phyloP scores from a whole-genome alignment of 2,797 vertebrate species.

The Streptopelia turtur region DNA sequence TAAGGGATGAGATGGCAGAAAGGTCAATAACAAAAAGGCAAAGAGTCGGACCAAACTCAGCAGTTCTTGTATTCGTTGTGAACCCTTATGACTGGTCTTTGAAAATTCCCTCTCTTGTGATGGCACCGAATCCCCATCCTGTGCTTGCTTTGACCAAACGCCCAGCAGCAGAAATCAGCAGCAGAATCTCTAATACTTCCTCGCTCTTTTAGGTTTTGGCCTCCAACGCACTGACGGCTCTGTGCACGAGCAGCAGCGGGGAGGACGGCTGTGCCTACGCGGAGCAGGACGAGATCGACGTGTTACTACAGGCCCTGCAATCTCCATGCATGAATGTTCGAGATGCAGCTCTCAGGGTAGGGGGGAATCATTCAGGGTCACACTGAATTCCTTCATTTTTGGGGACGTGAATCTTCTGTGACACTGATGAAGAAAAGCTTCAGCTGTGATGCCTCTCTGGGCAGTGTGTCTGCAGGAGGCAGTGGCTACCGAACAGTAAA shows the following conservation, averaged over 20 bases:
- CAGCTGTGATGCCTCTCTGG: neutral
- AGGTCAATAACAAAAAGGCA: neutral
- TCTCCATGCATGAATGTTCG: slow-evolving; percentile 92
- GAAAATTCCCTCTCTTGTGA: neutral
- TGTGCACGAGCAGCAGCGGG: slow-evolving; percentile 92
- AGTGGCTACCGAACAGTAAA: neutral
- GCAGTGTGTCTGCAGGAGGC: neutral
- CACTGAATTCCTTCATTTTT: neutral
- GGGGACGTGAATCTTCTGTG: neutral
- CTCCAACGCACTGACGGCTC: slow-evolving; percentile 85
- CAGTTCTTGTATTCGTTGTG: neutral
- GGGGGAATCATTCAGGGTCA: slow-evolving; percentile 24
- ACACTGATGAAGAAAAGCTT: neutral
- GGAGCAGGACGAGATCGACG: slow-evolving; percentile 92
- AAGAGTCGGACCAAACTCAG: neutral
- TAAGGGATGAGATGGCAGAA: neutral
- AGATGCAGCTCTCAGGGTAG: slow-evolving; percentile 92
- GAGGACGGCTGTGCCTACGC: slow-evolving; percentile 89
- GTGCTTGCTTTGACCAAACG: neutral
- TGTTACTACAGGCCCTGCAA: slow-evolving; percentile 89
- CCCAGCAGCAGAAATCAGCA: neutral
- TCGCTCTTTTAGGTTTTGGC: slow-evolving; percentile 86
- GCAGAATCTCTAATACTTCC: neutral
- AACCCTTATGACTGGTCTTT: neutral
- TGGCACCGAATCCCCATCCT: neutral